Base-by-base conservation (phyloP, 2,797 vertebrate genomes). In the Brachyrhaphis roseni region DNA sequence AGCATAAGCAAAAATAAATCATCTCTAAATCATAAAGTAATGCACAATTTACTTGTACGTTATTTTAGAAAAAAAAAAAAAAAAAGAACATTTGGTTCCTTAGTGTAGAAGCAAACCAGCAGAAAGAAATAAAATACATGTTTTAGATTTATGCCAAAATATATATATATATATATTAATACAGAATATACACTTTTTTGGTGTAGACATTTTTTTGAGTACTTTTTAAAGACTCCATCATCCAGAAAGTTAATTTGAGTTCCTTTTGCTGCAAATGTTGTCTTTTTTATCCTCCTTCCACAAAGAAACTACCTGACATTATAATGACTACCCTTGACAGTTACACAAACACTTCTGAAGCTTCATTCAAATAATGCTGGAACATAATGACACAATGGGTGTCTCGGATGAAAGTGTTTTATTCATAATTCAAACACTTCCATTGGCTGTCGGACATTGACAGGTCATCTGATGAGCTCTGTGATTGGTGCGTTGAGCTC, bases 401-500 rank as follows among this genome's bases (percentile, higher is more conserved):
- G 71, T 76, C 6, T 79, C 72, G 77, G 1, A 66, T 72, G 46
- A 34, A 78, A 47, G 78, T 34, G n/a, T 39, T 79, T 77, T 16
- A 3, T 62, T 82, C 28, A 64, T 83, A 84, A 68, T 73, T 81
- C 5, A 73, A 81, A 82, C 64, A 43, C 53, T 39, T 74, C 81
- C 53, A 77, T 73, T 86, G 81, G 53, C 77, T 72, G 79, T 72
- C 85, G 79, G 79, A 84, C 72, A 79, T 68, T 85, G 85, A 84
- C 83, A 76, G 75, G 80, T 76, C 70, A 83, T 86, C 70, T 81
- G 87, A 88, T 77, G 82, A 81, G 80, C 43, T 74, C 74, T 78
- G 74, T 86, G 90, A 92, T 89, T 91, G 88, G 89, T 90, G 89
- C 84, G 72, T 86, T 87, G 77, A 81, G 75, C 85, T 76, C 80